A percentile compares a stretch with the other conserved stretches of the same genome.
Evolutionary conservation across 2,888 invertebrate species (phyloP).

Genomic region (Hypolimnas misippus): DNA sequence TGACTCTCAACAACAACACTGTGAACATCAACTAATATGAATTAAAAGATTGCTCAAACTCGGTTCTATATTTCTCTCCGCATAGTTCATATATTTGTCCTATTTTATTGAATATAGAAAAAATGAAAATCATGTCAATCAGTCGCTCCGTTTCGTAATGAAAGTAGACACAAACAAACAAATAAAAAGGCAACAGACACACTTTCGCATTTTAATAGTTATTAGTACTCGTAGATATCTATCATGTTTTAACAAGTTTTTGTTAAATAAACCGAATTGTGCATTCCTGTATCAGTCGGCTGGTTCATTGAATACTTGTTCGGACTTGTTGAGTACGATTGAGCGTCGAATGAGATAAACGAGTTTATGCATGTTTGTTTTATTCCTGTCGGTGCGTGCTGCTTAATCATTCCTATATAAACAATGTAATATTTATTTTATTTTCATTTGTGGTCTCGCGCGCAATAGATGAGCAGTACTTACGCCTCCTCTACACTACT

Average conservation of each 20-base stretch:
- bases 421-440: too few species aligned
- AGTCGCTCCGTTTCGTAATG: constrained; percentile 27
- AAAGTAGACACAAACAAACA: constrained; percentile 28
- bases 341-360: constrained; percentile 41
- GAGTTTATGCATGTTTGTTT: constrained; percentile 32
- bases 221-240: constrained; percentile 30
- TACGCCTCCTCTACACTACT: too few species aligned
- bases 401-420: constrained; percentile 16
- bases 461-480: too few species aligned
- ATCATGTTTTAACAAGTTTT: constrained; percentile 33
- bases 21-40: constrained; percentile 25
- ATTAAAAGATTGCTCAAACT: constrained; percentile 26
- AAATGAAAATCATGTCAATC: constrained; percentile 19
- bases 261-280: too few species aligned
- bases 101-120: constrained; percentile 17
- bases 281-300: constrained; percentile 34
- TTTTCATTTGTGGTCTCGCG: too few species aligned
- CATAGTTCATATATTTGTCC: constrained; percentile 27
- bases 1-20: constrained; percentile 27
- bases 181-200: constrained; percentile 33
- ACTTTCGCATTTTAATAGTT: constrained; percentile 36
- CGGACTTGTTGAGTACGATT: constrained; percentile 29
- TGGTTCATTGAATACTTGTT: constrained; percentile 28
- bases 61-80: constrained; percentile 26
- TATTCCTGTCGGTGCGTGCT: constrained; percentile 11